Evolutionary conservation across 2,888 invertebrate species (phyloP), one percentile per base, ranked within the genome.

Genomic region (Eristalinus aeneus): DNA sequence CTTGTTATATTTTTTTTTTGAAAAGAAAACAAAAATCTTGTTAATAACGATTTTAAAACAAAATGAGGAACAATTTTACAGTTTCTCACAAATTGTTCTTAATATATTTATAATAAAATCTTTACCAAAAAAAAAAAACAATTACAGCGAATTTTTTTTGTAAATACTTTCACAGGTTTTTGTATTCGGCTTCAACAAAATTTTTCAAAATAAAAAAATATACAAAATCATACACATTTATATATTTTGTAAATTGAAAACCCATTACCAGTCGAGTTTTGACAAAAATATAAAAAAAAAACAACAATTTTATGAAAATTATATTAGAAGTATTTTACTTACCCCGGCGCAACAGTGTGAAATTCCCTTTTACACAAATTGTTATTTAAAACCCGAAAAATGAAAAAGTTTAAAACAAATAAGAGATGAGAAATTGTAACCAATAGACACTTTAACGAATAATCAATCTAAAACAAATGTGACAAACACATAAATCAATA

Each of bases 111-210:
- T 12, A 46, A 16, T 12, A 36, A 71, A 68, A 73, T 74, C 20
- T 65, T 67, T 68, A 68, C 11, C n/a, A 61, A 34, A 36, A 53
- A 58, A 32, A n/a, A n/a, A n/a, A n/a, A n/a, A n/a, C n/a, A n/a
- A n/a, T n/a, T 39, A 56, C 10, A 69, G n/a, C 11, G 11, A 5
- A 27, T 32, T 34, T 20, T 20, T 56, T 73, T 77, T 82, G 82
- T 82, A 73, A 82, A 82, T 82, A 82, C n/a, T 27, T 56, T 53
- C n/a, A 32, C 20, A 23, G 36, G 63, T 36, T 39, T 58, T 75
- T 67, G 65, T 54, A 61, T 64, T 64, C 64, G 77, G 64, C 64
- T 39, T 39, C 58, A 27, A 31, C 58, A 27, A 77, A 10, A 77
- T 71, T 58, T 69, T 27, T 71, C 64, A 63, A 34, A 53, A 23